Conservation (phyloP, 2,888 invertebrate species). For the Allacma fusca region DNA sequence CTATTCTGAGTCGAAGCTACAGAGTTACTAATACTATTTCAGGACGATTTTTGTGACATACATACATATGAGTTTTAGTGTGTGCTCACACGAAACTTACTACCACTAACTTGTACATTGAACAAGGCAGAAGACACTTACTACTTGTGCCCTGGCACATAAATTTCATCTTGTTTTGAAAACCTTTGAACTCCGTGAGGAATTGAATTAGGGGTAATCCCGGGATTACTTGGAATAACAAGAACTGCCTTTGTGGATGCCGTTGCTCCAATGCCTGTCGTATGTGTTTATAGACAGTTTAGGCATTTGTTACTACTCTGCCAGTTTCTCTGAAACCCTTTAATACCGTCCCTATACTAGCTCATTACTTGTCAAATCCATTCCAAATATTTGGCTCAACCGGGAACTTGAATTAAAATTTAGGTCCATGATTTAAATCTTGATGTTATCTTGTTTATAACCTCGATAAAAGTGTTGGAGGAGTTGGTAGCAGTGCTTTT, state of each 20-base stretch:
- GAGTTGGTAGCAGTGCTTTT: neutral
- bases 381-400: slow-evolving; percentile 2
- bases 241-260: neutral
- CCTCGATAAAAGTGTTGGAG: slow-evolving; percentile 2
- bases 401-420: neutral
- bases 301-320: neutral
- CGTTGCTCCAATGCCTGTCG: neutral
- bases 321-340: neutral
- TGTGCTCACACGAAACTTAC: no score
- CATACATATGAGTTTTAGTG: no score
- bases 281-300: no score
- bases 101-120: no score
- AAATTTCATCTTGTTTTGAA: slow-evolving; percentile 8
- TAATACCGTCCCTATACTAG: neutral
- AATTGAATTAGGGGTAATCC: slow-evolving; percentile 11
- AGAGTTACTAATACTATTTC: no score
- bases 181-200: neutral
- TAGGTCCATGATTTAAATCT: neutral
- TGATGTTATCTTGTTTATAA: slow-evolving; percentile 16
- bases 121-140: no score
- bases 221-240: neutral
- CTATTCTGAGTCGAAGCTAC: neutral
- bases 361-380: neutral
- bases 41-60: no score
- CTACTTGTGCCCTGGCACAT: neutral